Evolutionary conservation across 2,888 invertebrate genomes (phyloP), one percentile per base, ranked within the genome.

Genomic region (Abrostola triplasia): DNA sequence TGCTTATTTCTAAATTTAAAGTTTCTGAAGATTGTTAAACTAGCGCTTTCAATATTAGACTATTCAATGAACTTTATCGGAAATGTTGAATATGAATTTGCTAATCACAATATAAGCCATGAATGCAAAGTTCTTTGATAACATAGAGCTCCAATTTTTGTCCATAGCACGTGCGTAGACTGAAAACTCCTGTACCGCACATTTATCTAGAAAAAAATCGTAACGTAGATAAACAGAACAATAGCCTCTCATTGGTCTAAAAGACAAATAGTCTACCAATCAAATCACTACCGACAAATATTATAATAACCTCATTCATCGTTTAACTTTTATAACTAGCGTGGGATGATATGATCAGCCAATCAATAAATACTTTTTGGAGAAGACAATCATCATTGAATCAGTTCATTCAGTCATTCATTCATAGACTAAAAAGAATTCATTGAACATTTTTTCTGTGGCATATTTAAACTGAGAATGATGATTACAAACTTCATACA

Each of bases 291-390:
- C 24, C 24, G 9, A 12, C 44, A 47, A 47, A 24, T 8, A 8
- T 44, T 47, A 47, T 47, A 47, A 47, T 47, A 47, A 47, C 13
- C 44, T 13, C 44, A 24, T 44, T 44, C 13, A 44, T 47, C 13
- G 44, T 13, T 47, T 24, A 24, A 47, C 44, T 13, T 47, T 24
- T 4, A 8, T 44, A 4, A 44, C 24, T 24, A 10, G 24, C 44
- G 24, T 13, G 24, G 44, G 44, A 24, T 47, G 44, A 9, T 8
- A 13, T 9, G 9, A 42, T 42, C 9, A 47, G 13, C 44, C 44
- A 44, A 44, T 44, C 44, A 13, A 42, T 24, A 24, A 24, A 24
- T 44, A 13, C 13, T 12, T 1, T 6, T 12, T 6, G 4, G 7
- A 40, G 13, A 44, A 12, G 12, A 44, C 13, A n/a, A n/a, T n/a